Conservation (phyloP, 2,797 vertebrate species). For the Spheniscus humboldti region DNA sequence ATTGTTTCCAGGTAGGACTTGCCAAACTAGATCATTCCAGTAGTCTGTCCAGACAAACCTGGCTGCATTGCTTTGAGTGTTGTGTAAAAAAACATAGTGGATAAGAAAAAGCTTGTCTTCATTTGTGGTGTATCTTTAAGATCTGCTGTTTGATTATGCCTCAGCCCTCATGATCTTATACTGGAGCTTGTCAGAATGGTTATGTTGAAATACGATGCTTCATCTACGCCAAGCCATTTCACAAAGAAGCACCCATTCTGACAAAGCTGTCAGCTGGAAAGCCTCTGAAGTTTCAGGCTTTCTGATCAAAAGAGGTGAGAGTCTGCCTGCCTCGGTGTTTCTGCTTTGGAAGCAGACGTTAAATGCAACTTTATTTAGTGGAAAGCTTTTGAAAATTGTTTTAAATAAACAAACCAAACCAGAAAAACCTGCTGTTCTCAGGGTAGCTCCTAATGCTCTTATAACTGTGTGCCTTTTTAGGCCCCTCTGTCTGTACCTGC, state of each 20-base stretch:
- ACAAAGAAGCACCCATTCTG: slow-evolving; percentile 22
- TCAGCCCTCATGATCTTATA: neutral
- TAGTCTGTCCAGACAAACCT: neutral
- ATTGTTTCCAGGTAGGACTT: neutral
- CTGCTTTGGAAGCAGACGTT: slow-evolving; percentile 10
- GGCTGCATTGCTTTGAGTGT: neutral
- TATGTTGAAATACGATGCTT: slow-evolving; percentile 10
- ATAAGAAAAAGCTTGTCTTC: neutral
- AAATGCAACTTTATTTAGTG: slow-evolving; percentile 20
- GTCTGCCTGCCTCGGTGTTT: neutral
- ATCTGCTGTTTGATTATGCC: slow-evolving; percentile 23
- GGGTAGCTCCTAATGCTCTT: neutral
- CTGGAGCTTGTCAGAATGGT: slow-evolving; percentile 32
- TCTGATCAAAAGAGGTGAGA: slow-evolving; percentile 40
- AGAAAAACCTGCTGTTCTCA: neutral
- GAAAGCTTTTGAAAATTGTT: slow-evolving; percentile 32
- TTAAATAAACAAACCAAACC: slow-evolving; percentile 9
- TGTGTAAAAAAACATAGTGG: neutral
- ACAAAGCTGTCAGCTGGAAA: slow-evolving; percentile 43
- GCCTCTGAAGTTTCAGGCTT: slow-evolving; percentile 36
- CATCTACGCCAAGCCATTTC: slow-evolving; percentile 33
- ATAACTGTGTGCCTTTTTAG: neutral
- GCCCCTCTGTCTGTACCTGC: neutral
- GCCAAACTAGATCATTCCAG: neutral
- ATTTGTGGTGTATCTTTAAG: neutral